Percentiles rank a stretch among this genome's conserved stretches.
phyloP scores from a whole-genome alignment of 2,797 vertebrate species.

The Orestias chungarensis region DNA sequence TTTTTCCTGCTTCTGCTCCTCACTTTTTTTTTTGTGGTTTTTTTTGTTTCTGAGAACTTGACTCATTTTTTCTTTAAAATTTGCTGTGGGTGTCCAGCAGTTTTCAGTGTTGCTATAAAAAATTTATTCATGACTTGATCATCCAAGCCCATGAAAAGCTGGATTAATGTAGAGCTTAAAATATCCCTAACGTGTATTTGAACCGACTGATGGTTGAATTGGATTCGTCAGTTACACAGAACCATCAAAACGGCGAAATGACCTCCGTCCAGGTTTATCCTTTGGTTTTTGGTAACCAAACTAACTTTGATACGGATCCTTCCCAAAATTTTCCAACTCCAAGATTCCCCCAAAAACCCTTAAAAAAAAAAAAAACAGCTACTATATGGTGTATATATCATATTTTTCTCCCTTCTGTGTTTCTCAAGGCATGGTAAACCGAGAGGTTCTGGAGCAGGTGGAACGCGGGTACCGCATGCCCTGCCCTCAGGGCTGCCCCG shows the following conservation, averaged over 20 bases:
- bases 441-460: slow-evolving; percentile 97
- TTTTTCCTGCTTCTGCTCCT: slow-evolving; percentile 4
- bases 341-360: background rate
- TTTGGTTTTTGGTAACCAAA: background rate
- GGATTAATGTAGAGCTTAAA: background rate
- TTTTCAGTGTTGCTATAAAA: background rate
- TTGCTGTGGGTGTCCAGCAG: background rate
- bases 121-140: background rate
- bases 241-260: background rate
- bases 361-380: background rate
- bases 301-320: background rate
- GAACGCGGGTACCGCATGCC: slow-evolving; percentile 97
- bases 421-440: slow-evolving; percentile 92
- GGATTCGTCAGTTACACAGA: background rate
- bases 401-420: background rate
- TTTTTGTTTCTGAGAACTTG: background rate
- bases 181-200: background rate
- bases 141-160: background rate
- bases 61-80: background rate
- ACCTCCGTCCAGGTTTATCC: background rate
- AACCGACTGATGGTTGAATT: background rate
- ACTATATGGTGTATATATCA: background rate
- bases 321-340: background rate
- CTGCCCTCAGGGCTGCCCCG: slow-evolving; percentile 94
- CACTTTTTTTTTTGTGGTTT: background rate